Conservation (phyloP, 2,888 invertebrate species). For the Drosophila hamatofila region DNA sequence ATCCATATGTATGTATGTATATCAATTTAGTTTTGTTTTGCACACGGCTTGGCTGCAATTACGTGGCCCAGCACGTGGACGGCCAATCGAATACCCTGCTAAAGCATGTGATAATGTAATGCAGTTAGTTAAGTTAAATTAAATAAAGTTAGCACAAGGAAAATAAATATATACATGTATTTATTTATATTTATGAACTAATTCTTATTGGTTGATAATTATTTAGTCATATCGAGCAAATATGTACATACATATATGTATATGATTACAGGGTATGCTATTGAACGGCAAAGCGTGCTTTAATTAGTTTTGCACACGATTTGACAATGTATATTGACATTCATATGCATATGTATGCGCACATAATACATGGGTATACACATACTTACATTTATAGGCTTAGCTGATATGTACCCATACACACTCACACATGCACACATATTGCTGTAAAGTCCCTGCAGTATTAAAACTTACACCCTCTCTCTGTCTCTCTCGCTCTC, state of each 20-base stretch:
- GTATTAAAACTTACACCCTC: neutral
- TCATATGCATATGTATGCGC: no score
- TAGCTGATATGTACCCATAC: neutral
- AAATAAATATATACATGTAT: neutral
- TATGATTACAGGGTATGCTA: neutral
- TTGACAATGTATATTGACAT: neutral
- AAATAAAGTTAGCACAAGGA: neutral
- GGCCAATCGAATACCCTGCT: constrained; percentile 6
- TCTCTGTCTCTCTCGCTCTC: neutral
- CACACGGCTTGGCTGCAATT: constrained; percentile 30
- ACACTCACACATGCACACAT: neutral
- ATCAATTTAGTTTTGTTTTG: constrained; percentile 33
- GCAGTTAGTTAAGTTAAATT: neutral
- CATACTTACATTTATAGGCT: neutral
- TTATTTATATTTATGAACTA: neutral
- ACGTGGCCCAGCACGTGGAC: neutral
- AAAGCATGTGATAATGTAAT: neutral
- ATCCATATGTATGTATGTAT: no score
- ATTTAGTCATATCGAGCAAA: neutral
- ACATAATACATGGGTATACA: neutral
- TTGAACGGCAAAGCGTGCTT: neutral
- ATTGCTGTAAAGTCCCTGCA: constrained; percentile 9
- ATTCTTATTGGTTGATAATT: neutral
- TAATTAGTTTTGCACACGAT: constrained; percentile 22
- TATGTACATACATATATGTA: no score